Percentiles rank a stretch among this genome's conserved stretches.
Evolutionary conservation across 2,113 vertebrate genomes (phyloP).

Genomic region (Gorsachius goisagi): DNA sequence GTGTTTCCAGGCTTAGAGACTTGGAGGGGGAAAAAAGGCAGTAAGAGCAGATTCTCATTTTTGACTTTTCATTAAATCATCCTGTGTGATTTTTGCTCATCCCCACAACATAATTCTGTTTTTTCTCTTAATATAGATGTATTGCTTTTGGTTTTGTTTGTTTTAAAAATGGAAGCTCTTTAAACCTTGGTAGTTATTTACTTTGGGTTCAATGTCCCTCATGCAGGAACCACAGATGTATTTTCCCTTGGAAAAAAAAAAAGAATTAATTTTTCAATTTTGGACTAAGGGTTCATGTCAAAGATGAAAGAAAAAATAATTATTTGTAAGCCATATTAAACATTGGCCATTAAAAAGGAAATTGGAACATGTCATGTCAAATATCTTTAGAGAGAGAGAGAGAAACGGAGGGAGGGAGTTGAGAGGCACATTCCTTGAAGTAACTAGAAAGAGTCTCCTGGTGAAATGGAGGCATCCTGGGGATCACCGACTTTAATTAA

Average conservation of each 20-base stretch:
- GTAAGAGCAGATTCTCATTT: background rate
- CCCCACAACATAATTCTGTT: background rate
- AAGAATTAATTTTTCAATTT: constrained; percentile 44
- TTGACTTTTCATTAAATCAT: constrained; percentile 20
- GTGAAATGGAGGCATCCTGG: constrained; percentile 58
- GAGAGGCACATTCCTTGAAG: constrained; percentile 58
- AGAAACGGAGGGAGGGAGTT: background rate
- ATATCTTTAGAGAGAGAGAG: constrained; percentile 52
- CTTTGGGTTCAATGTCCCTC: constrained; percentile 44
- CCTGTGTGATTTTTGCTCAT: constrained; percentile 19
- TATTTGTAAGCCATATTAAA: constrained; percentile 66
- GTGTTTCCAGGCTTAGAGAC: constrained; percentile 4
- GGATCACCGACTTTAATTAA: constrained; percentile 64
- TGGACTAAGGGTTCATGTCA: constrained; percentile 40
- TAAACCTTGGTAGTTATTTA: constrained; percentile 50
- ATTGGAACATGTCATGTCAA: constrained; percentile 53
- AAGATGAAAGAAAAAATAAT: constrained; percentile 69
- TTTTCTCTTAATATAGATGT: constrained; percentile 18
- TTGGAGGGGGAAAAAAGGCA: background rate
- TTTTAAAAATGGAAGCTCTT: constrained; percentile 52
- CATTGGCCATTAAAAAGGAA: constrained; percentile 66
- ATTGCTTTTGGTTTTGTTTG: constrained; percentile 39
- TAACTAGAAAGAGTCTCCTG: constrained; percentile 60
- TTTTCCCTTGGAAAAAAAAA: constrained; percentile 34
- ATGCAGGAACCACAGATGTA: background rate